phyloP scores from a whole-genome alignment of 2,888 invertebrate species.

The Helobdella robusta region DNA sequence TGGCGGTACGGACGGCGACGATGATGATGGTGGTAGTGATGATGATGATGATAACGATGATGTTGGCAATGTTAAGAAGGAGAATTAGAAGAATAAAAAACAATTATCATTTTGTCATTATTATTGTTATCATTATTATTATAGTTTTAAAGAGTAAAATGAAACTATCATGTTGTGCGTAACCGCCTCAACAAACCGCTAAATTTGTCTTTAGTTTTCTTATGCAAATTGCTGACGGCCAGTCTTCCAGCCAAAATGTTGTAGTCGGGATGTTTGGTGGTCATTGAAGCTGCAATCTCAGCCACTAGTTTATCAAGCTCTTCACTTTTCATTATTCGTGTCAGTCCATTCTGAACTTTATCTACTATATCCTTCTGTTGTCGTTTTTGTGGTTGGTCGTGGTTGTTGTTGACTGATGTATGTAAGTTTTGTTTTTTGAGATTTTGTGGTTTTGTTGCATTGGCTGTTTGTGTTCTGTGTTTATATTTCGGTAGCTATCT shows the following conservation, averaged over 20 bases:
- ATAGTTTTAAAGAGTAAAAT: background rate
- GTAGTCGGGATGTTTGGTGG: constrained; percentile 23
- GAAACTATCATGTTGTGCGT: background rate
- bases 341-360: constrained; percentile 15
- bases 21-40: too few species aligned
- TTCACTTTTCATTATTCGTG: background rate
- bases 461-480: too few species aligned
- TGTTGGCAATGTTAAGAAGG: background rate
- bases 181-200: constrained; percentile 6
- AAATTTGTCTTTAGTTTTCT: constrained; percentile 5
- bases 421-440: too few species aligned
- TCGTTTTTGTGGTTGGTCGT: too few species aligned
- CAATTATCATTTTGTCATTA: too few species aligned
- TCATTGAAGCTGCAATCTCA: constrained; percentile 21
- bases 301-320: constrained; percentile 16
- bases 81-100: too few species aligned
- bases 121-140: background rate
- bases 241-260: constrained; percentile 17
- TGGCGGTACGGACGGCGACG: too few species aligned
- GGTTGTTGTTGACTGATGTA: too few species aligned
- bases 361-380: background rate
- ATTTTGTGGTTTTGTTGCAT: too few species aligned
- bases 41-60: background rate
- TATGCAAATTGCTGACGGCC: constrained; percentile 16
- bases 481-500: too few species aligned